Percentiles rank a stretch among this genome's conserved stretches.
These are phyloP conservation scores for Trissolcus brochymenae DNA, from an alignment of 2,888 invertebrate species.

Conservation along the genomic window DNA sequence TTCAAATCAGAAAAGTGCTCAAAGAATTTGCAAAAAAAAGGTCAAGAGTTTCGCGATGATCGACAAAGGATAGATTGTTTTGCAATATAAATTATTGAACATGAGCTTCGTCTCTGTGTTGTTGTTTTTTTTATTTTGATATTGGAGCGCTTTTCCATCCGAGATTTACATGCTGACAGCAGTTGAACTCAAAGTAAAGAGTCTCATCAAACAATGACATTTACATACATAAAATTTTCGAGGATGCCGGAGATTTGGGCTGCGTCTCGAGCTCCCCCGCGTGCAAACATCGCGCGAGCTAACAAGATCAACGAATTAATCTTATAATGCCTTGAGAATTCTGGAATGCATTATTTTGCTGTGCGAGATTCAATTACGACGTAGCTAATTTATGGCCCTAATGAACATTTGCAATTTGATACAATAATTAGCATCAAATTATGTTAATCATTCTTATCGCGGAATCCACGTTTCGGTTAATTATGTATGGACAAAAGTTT, in stretches of 20 bases:
- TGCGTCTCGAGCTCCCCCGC: conserved; percentile 5
- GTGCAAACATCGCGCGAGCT: conserved; percentile 16
- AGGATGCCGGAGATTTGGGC: conserved; percentile 21
- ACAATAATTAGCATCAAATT: conserved; percentile 31
- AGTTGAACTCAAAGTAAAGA: conserved; percentile 26
- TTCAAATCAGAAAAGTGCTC: background rate
- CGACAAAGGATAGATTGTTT: background rate
- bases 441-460: conserved; percentile 16
- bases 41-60: background rate
- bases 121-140: conserved; percentile 15
- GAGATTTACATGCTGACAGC: conserved; percentile 15
- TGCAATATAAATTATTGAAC: conserved; percentile 13
- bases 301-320: conserved; percentile 36
- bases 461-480: background rate
- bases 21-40: background rate
- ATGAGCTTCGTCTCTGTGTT: background rate
- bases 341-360: conserved; percentile 25
- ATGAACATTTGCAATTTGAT: conserved; percentile 38
- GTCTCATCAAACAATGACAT: conserved; percentile 39
- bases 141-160: conserved; percentile 3
- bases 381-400: conserved; percentile 20
- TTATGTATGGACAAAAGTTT: background rate
- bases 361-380: conserved; percentile 30
- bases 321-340: conserved; percentile 5
- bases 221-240: conserved; percentile 32